Percentiles rank a stretch among this genome's conserved stretches.
These are phyloP conservation scores for Blastobasis adustella DNA, from an alignment of 2,888 invertebrate genomes.

Conservation along the genomic window DNA sequence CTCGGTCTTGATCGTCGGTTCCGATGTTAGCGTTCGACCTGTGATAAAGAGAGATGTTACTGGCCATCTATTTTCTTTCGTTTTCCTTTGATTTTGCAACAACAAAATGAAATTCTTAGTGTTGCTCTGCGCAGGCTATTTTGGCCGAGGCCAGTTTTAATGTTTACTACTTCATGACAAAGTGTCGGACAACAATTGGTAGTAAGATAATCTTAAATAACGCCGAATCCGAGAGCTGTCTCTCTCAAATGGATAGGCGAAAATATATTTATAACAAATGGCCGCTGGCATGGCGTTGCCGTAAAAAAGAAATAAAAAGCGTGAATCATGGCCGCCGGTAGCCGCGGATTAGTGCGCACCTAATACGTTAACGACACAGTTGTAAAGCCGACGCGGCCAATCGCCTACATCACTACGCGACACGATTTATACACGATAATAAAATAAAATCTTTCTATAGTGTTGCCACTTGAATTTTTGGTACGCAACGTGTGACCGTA, in stretches of 20 bases:
- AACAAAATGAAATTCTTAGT: too few species aligned
- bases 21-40: conserved; percentile 65
- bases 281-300: not conserved
- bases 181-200: too few species aligned
- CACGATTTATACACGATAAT: conserved; percentile 48
- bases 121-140: too few species aligned
- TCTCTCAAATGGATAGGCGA: too few species aligned
- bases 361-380: conserved; percentile 61
- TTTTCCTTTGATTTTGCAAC: too few species aligned
- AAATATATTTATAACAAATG: not conserved
- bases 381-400: conserved; percentile 56
- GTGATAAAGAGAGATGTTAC: not conserved
- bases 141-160: too few species aligned
- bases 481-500: too few species aligned
- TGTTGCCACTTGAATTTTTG: too few species aligned
- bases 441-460: conserved; percentile 29
- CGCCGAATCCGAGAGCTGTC: too few species aligned
- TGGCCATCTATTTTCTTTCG: too few species aligned
- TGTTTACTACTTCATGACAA: too few species aligned
- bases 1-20: conserved; percentile 82
- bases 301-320: conserved; percentile 27
- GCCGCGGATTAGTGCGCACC: conserved; percentile 50
- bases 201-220: too few species aligned
- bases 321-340: conserved; percentile 49
- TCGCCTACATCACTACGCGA: conserved; percentile 36